Evolutionary conservation across 2,888 invertebrate genomes (phyloP).

Genomic region (Norana najaformis): DNA sequence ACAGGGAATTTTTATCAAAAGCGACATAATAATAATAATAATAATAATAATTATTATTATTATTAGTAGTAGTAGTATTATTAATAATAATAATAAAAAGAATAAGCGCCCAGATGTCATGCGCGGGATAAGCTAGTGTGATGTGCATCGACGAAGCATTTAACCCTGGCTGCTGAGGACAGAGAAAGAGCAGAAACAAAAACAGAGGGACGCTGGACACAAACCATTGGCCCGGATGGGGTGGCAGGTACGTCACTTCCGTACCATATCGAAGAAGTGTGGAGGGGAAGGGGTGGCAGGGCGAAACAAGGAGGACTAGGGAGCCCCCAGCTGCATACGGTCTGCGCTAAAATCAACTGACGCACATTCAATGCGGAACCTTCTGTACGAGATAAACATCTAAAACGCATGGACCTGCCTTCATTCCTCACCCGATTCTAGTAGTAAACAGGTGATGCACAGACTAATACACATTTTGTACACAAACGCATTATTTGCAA

Average conservation of each 20-base stretch:
- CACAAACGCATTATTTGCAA: neutral
- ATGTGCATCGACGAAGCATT: too few species aligned
- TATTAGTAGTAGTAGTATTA: too few species aligned
- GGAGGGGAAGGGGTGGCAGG: neutral
- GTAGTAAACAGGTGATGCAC: neutral
- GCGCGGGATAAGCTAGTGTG: too few species aligned
- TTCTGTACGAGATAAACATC: neutral
- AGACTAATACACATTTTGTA: neutral
- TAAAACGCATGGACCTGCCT: neutral
- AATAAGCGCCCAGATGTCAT: too few species aligned
- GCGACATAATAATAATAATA: too few species aligned
- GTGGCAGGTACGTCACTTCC: neutral
- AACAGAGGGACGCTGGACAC: too few species aligned
- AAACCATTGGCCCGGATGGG: neutral
- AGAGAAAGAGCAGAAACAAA: too few species aligned
- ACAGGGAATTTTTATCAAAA: too few species aligned
- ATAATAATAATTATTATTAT: too few species aligned
- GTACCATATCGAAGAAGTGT: slow-evolving; percentile 1
- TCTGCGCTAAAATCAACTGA: neutral
- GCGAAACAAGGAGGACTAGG: neutral
- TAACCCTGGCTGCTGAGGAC: too few species aligned
- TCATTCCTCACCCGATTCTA: neutral
- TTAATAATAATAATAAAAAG: too few species aligned
- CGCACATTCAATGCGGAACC: neutral
- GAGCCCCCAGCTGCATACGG: neutral